These are phyloP conservation scores for Tinamus major DNA, from an alignment of 2,797 vertebrate genomes.

Conservation along the genomic window DNA sequence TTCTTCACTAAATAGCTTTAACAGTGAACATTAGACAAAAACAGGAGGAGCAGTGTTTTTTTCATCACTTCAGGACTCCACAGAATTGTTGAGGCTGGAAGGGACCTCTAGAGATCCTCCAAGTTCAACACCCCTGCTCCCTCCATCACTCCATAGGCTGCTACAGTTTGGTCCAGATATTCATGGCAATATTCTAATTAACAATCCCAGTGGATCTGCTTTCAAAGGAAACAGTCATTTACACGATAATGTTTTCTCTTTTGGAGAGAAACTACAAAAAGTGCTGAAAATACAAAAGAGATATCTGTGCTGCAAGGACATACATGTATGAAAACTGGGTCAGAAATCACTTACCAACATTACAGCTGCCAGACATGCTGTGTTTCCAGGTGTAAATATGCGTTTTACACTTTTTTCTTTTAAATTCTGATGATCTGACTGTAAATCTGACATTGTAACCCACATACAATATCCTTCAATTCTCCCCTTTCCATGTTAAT, in stretches of 20 bases:
- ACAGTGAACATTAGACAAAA: background rate
- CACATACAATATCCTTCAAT: background rate
- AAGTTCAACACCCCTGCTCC: too few relatives aligned
- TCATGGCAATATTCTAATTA: slow-evolving; percentile 51
- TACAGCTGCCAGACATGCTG: background rate
- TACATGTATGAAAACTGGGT: slow-evolving; percentile 11
- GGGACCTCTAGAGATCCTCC: too few relatives aligned
- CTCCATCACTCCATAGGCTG: background rate
- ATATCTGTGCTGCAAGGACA: background rate
- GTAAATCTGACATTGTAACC: slow-evolving; percentile 8
- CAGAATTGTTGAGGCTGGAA: too few relatives aligned
- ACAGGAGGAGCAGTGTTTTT: background rate
- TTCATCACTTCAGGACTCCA: background rate
- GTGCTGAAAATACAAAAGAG: background rate
- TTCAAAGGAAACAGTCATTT: slow-evolving; percentile 57
- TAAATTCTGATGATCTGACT: slow-evolving; percentile 27
- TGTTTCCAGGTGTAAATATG: slow-evolving; percentile 4
- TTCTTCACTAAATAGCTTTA: background rate
- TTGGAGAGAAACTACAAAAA: background rate
- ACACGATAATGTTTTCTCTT: slow-evolving; percentile 30
- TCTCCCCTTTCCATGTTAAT: slow-evolving; percentile 14
- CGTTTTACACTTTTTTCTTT: slow-evolving; percentile 18
- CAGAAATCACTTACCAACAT: slow-evolving; percentile 35
- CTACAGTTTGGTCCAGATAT: slow-evolving; percentile 21
- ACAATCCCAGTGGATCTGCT: slow-evolving; percentile 49